Base-by-base conservation (phyloP, 2,113 vertebrate genomes). In the Herpailurus yagouaroundi region DNA sequence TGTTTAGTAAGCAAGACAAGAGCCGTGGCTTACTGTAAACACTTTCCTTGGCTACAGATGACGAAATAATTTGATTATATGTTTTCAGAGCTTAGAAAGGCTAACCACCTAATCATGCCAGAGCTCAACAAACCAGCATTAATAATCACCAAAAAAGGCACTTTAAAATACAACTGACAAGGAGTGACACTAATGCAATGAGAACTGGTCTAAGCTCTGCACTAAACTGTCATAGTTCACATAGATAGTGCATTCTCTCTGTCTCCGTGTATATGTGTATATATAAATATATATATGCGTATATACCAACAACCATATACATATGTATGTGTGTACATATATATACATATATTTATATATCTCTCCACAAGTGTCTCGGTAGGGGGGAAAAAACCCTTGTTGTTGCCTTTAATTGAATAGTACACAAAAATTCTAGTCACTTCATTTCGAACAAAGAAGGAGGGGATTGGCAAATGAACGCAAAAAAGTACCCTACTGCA, bases 381-480 rank as follows among this genome's bases (percentile, higher is more conserved):
- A 14, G 23, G 5, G n/a, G 4, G 36, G 77, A 80, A 96, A 95
- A 91, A 82, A 81, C n/a, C 36, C 82, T 93, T 92, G 33, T 15
- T 41, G 12, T 95, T 97, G 76, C 45, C 86, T 76, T 38, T 96
- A 94, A 73, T 31, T 95, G 60, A 94, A 83, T 74, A 96, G 23
- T 97, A 97, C 63, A 96, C 91, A 97, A 97, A 95, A 79, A 21
- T 97, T 66, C 89, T 89, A 73, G 57, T 95, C 31, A 79, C 25
- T 98, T 98, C 98, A 98, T 97, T 98, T 90, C 41, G 91, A 96
- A 98, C 76, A 95, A 87, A 83, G 96, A 96, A 97, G 89, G 94
- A 87, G 91, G 96, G 93, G 25, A 96, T n/a, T 97, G 94, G 66
- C 64, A 90, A 97, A 94, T n/a, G 11, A 96, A 92, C 21, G 4